Evolutionary conservation across 2,888 invertebrate species (phyloP).

Genomic region (Mimumesa dahlbomi): DNA sequence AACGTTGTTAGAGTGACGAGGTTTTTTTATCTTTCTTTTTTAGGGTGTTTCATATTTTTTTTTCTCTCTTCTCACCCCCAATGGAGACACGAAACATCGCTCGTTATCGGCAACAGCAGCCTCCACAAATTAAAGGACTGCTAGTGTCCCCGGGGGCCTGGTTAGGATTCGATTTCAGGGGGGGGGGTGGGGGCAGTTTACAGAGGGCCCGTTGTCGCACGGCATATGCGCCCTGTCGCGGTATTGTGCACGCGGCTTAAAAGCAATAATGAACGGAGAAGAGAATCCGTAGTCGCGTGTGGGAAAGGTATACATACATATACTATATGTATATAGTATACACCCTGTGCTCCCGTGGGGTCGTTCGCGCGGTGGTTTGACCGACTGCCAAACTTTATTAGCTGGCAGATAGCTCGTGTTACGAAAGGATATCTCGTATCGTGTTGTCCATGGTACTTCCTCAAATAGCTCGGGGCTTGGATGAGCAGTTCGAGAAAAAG

Average conservation of each 20-base stretch:
- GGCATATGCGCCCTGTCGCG: slow-evolving; percentile 63
- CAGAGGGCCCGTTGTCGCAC: slow-evolving; percentile 50
- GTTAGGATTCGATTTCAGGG: slow-evolving; percentile 67
- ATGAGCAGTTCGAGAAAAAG: slow-evolving; percentile 31
- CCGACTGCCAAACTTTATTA: slow-evolving; percentile 69
- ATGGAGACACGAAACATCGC: slow-evolving; percentile 9
- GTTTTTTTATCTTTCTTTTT: no score
- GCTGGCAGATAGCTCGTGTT: slow-evolving; percentile 60
- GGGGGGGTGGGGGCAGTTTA: no score
- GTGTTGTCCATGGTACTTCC: slow-evolving; percentile 38
- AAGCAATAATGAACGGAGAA: slow-evolving; percentile 67
- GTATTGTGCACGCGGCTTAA: slow-evolving; percentile 59
- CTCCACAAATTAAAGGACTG: slow-evolving; percentile 35
- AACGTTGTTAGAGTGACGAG: no score
- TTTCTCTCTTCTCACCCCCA: slow-evolving; percentile 11
- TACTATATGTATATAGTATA: neutral
- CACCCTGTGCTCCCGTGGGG: slow-evolving; percentile 45
- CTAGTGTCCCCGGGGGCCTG: slow-evolving; percentile 60
- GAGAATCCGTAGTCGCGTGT: slow-evolving; percentile 62
- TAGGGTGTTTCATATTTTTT: no score
- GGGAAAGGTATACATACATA: slow-evolving; percentile 70
- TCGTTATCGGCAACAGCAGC: slow-evolving; percentile 53
- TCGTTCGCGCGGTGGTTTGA: slow-evolving; percentile 53
- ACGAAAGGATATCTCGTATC: slow-evolving; percentile 46
- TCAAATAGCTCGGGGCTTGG: slow-evolving; percentile 59